These are phyloP conservation scores for Sturnus vulgaris DNA, from an alignment of 2,113 vertebrate species.

Conservation along the genomic window DNA sequence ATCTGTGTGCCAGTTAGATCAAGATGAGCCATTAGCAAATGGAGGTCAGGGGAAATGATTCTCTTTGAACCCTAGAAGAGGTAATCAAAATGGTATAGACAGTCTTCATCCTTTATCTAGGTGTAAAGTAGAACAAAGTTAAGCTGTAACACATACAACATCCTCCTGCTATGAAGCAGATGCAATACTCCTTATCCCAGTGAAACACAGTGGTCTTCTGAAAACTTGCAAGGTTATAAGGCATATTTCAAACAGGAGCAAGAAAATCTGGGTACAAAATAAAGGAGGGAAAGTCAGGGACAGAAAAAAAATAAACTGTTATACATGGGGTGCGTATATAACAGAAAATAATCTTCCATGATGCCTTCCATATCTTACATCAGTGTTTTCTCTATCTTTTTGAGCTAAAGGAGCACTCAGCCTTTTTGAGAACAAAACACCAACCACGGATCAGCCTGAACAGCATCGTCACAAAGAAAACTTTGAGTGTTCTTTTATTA, in stretches of 20 bases:
- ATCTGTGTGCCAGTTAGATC: neutral
- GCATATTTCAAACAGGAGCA: constrained; percentile 32
- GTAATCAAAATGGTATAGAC: constrained; percentile 51
- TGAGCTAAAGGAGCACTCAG: neutral
- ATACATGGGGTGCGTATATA: neutral
- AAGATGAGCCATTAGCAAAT: constrained; percentile 43
- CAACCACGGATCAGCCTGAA: constrained; percentile 19
- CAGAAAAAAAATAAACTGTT: neutral
- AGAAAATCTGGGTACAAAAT: constrained; percentile 53
- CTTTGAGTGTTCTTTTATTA: neutral
- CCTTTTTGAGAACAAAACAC: constrained; percentile 2
- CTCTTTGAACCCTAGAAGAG: constrained; percentile 47
- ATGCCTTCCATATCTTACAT: neutral
- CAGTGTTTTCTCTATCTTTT: neutral
- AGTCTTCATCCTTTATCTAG: constrained; percentile 66
- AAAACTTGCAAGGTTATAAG: constrained; percentile 28
- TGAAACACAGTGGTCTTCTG: constrained; percentile 47
- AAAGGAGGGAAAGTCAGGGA: constrained; percentile 21
- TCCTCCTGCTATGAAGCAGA: constrained; percentile 27
- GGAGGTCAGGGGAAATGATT: constrained; percentile 28
- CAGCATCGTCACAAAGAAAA: neutral
- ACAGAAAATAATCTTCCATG: neutral
- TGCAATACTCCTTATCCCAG: constrained; percentile 22
- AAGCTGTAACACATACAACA: constrained; percentile 42
- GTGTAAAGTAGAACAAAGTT: constrained; percentile 60